Base-by-base conservation (phyloP, 2,113 vertebrate genomes). In the Campylorhamphus procurvoides region DNA sequence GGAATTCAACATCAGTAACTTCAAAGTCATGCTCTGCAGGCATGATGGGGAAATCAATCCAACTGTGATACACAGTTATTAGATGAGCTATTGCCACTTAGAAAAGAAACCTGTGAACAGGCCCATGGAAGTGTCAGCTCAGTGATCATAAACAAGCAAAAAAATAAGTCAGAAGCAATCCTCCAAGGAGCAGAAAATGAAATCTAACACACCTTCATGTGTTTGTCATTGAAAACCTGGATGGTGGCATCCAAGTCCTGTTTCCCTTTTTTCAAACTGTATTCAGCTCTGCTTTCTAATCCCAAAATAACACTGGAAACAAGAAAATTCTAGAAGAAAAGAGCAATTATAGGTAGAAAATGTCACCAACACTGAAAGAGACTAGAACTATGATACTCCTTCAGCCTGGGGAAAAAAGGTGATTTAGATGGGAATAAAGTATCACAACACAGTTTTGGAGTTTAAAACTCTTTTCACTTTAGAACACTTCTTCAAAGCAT, bases 1-100 rank as follows among this genome's bases (percentile, higher is more conserved):
- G 79, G 85, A 94, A 94, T 95, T 90, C 85, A 95, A 69, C 79
- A 77, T 80, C 78, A 94, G 72, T 35, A 92, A 94, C 79, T 96
- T 95, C 90, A 95, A 96, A 97, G 95, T 62, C 88, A 49, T 29
- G 16, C 63, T 94, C 75, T 3, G 22, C 58, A 69, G 85, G 86
- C 23, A 2, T 37, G 71, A 90, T 53, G 37, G 25, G 46, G 84
- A 94, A 93, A 69, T 85, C 79, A 93, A 77, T 84, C 92, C 75
- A 95, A 7, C 74, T 6, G 2, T 39, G 53, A 88, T 69, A 66
- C 58, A 68, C 16, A 39, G 72, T 39, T 75, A 77, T 95, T 92
- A 83, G 55, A 90, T 86, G 85, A 90, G 79, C 37, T 76, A 76
- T 69, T 74, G 72, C 75, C 83, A 90, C 79, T 90, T 63, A 42